phyloP scores from a whole-genome alignment of 2,797 vertebrate genomes.

The Scleropages formosus region DNA sequence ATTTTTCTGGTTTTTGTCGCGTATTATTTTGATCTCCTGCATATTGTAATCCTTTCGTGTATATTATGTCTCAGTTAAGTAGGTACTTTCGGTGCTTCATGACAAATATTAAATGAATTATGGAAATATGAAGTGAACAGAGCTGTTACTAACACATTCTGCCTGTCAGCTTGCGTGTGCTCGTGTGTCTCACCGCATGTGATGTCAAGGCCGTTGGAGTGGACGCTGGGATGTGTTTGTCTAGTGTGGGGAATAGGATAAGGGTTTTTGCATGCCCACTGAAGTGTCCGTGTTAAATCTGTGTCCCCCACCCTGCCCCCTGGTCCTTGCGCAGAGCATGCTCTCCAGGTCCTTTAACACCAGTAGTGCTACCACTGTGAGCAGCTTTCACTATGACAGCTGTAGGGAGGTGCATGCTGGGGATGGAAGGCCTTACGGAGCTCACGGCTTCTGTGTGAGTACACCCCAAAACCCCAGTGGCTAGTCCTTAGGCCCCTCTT shows the following conservation, averaged over 20 bases:
- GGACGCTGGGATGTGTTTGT: conserved; percentile 45
- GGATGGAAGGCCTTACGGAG: conserved; percentile 85
- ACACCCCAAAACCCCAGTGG: conserved; percentile 58
- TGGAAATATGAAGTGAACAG: neutral
- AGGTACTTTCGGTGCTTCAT: too few species aligned
- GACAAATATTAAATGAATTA: too few species aligned
- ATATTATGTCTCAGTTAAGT: too few species aligned
- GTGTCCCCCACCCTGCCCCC: conserved; percentile 70
- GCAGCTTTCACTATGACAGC: conserved; percentile 88
- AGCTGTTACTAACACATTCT: neutral
- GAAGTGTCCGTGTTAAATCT: conserved; percentile 71
- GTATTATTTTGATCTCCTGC: too few species aligned
- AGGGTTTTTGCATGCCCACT: conserved; percentile 72
- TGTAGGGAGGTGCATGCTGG: conserved; percentile 91
- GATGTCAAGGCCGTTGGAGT: conserved; percentile 29
- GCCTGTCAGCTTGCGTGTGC: neutral
- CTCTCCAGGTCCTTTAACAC: conserved; percentile 97
- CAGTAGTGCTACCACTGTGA: conserved; percentile 79
- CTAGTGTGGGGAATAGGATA: conserved; percentile 50
- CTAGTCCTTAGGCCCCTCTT: conserved; percentile 27
- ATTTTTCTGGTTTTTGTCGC: too few species aligned
- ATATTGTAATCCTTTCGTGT: too few species aligned
- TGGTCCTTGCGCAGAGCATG: conserved; percentile 78
- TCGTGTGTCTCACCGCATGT: conserved; percentile 56
- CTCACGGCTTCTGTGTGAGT: conserved; percentile 88